Percentiles rank a stretch among this genome's conserved stretches.
phyloP scores from a whole-genome alignment of 1,140 invertebrate genomes.

The Battus philenor region DNA sequence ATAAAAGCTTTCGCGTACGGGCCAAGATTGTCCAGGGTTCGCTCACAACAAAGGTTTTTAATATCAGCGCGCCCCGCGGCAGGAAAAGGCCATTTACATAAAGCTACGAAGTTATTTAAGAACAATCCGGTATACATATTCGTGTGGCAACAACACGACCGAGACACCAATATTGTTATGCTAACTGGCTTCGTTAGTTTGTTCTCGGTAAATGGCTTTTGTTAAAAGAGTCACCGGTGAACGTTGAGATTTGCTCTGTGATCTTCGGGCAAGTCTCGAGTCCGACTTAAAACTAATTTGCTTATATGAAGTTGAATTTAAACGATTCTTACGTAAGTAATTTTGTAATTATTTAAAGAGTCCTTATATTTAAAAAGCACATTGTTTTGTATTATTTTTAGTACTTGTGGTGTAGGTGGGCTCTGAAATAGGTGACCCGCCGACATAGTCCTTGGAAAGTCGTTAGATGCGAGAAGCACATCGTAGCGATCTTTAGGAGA shows the following conservation, averaged over 20 bases:
- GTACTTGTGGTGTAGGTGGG: too few relatives aligned
- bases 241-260: constrained; percentile 47
- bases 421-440: too few relatives aligned
- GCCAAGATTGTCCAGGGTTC: constrained; percentile 41
- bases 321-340: too few relatives aligned
- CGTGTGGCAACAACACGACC: constrained; percentile 45
- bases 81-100: constrained; percentile 63
- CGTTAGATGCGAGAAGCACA: too few relatives aligned
- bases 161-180: constrained; percentile 70
- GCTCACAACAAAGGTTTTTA: constrained; percentile 65
- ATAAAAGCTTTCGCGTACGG: constrained; percentile 31
- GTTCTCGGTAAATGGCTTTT: constrained; percentile 67
- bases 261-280: constrained; percentile 36
- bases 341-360: too few relatives aligned
- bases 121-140: constrained; percentile 53
- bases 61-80: constrained; percentile 64
- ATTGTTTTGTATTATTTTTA: too few relatives aligned
- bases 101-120: constrained; percentile 61
- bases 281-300: constrained; percentile 40
- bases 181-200: constrained; percentile 72
- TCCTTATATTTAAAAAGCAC: too few relatives aligned
- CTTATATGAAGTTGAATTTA: constrained; percentile 36
- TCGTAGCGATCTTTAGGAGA: too few relatives aligned
- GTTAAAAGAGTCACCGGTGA: constrained; percentile 51
- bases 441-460: too few relatives aligned